Conservation (phyloP, 2,113 vertebrate species). For the Esox niger region DNA sequence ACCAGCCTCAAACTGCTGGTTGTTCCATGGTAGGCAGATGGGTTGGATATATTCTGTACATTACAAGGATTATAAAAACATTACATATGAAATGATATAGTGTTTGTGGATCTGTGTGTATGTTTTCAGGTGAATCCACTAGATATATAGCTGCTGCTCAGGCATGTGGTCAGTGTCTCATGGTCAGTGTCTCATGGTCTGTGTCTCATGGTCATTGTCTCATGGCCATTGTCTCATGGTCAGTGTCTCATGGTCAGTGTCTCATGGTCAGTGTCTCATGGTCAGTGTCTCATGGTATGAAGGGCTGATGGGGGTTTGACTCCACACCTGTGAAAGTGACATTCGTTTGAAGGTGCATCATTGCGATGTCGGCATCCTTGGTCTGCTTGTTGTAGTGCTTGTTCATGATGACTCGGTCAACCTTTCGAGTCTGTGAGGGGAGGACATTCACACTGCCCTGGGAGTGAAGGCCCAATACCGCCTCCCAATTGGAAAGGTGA, state of each 20-base stretch:
- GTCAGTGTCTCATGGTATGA: background rate
- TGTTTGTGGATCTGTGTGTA: background rate
- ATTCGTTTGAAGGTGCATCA: conserved; percentile 82
- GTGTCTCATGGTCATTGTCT: too few species aligned
- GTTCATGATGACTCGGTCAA: conserved; percentile 82
- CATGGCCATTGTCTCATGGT: too few species aligned
- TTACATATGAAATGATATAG: background rate
- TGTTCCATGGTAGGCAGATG: conserved; percentile 80
- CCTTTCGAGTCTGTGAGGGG: conserved; percentile 49
- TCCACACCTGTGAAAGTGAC: conserved; percentile 79
- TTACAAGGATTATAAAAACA: background rate
- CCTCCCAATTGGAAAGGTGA: conserved; percentile 75
- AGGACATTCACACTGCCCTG: conserved; percentile 56
- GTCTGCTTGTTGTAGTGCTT: conserved; percentile 75
- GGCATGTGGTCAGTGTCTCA: too few species aligned
- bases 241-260: too few species aligned
- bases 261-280: too few species aligned
- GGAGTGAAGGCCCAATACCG: conserved; percentile 75
- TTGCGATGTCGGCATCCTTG: conserved; percentile 83
- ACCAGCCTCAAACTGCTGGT: conserved; percentile 71
- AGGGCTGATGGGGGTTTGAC: too few species aligned
- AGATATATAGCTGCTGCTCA: too few species aligned
- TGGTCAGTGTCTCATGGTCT: too few species aligned
- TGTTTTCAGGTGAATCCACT: too few species aligned
- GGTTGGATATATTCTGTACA: conserved; percentile 82